These are phyloP conservation scores for Drosophila barbarae DNA, from an alignment of 2,888 invertebrate species.

Conservation along the genomic window DNA sequence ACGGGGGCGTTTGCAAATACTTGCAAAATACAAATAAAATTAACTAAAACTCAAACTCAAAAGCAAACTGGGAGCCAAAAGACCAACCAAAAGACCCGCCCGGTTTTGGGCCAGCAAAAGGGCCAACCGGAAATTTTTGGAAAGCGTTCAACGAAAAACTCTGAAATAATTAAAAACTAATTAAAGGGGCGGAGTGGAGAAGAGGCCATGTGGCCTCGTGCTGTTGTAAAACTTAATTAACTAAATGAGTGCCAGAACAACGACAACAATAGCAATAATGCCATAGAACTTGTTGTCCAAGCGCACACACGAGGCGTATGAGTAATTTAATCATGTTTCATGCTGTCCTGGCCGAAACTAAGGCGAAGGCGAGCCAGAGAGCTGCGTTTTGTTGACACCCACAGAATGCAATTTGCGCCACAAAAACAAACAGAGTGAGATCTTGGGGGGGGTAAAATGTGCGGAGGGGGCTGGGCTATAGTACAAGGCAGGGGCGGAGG, in stretches of 20 bases:
- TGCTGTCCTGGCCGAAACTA: conserved; percentile 48
- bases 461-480: conserved; percentile 14
- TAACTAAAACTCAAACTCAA: conserved; percentile 59
- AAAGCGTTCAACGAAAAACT: conserved; percentile 43
- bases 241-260: conserved; percentile 52
- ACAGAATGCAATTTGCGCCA: conserved; percentile 67
- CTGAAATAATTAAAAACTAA: conserved; percentile 70
- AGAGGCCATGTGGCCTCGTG: conserved; percentile 43
- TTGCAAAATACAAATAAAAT: conserved; percentile 68
- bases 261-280: conserved; percentile 52
- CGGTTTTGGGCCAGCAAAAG: conserved; percentile 29
- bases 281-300: conserved; percentile 39
- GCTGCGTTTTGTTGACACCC: conserved; percentile 64
- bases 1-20: conserved; percentile 42
- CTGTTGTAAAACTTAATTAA: conserved; percentile 70
- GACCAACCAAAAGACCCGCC: conserved; percentile 32
- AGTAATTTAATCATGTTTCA: conserved; percentile 66
- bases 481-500: conserved; percentile 14
- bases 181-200: conserved; percentile 47
- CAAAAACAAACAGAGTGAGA: conserved; percentile 47
- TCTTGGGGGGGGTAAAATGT: conserved; percentile 14
- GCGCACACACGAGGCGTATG: conserved; percentile 60
- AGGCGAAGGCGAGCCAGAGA: conserved; percentile 7
- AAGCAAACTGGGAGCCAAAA: conserved; percentile 45
- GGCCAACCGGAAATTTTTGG: conserved; percentile 30